Conservation (phyloP, 2,797 vertebrate species). For the Dicrostonyx torquatus region DNA sequence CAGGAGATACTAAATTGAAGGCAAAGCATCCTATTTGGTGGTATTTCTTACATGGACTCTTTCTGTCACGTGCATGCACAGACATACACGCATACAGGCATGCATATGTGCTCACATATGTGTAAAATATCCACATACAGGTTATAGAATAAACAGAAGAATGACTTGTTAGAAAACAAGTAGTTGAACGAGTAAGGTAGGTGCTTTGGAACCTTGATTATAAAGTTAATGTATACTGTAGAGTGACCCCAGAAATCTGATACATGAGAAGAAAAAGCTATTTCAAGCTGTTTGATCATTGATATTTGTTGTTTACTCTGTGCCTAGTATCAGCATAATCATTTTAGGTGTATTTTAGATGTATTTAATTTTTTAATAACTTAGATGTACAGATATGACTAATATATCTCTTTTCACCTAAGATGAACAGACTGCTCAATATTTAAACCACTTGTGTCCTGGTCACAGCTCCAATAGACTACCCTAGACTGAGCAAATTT, state of each 20-base stretch:
- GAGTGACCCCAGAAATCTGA: neutral
- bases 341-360: neutral
- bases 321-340: neutral
- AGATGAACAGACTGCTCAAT: neutral
- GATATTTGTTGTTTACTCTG: neutral
- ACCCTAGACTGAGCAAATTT: neutral
- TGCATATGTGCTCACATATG: neutral
- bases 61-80: no score
- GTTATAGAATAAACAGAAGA: neutral
- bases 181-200: neutral
- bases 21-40: neutral
- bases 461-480: neutral
- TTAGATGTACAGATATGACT: neutral
- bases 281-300: neutral
- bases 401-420: neutral
- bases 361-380: neutral
- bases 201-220: neutral
- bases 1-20: neutral
- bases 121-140: neutral
- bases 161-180: neutral
- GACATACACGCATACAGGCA: no score
- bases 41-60: neutral
- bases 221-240: neutral
- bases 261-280: neutral
- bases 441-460: neutral